Evolutionary conservation across 2,113 vertebrate species (phyloP).

Genomic region (Phaethornis superciliosus): DNA sequence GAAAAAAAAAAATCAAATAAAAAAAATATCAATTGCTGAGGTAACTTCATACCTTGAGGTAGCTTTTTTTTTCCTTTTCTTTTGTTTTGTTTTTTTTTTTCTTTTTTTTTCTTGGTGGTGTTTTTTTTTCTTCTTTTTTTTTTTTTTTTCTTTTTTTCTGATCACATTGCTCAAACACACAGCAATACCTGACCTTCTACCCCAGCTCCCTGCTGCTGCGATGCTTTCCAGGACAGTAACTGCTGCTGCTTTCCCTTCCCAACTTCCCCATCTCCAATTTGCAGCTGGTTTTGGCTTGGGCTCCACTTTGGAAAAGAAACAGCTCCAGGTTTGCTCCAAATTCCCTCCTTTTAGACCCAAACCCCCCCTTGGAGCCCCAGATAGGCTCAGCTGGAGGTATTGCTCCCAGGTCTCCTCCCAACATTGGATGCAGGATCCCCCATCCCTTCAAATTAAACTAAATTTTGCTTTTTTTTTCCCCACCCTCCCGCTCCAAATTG

Average conservation of each 20-base stretch:
- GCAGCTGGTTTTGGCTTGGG: not conserved
- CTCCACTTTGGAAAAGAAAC: not conserved
- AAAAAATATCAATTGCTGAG: constrained; percentile 84
- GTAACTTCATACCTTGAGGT: constrained; percentile 95
- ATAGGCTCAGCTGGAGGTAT: fast-evolving
- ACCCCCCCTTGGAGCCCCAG: too few species aligned
- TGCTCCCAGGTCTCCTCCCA: not conserved
- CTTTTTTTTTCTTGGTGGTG: not conserved
- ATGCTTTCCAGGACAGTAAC: constrained; percentile 20
- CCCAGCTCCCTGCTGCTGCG: constrained; percentile 19
- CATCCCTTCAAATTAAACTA: not conserved
- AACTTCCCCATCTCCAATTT: not conserved
- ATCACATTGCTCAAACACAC: constrained; percentile 39
- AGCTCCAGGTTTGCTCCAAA: fast-evolving
- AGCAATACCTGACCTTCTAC: constrained; percentile 59
- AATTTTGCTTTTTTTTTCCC: not conserved
- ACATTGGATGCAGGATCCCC: fast-evolving
- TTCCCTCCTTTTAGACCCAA: not conserved
- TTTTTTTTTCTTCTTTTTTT: not conserved
- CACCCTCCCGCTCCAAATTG: fast-evolving
- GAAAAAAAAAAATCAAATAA: not conserved
- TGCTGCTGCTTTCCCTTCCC: not conserved
- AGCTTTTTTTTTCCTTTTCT: constrained; percentile 76
- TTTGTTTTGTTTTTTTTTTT: not conserved
- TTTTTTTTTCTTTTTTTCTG: not conserved